Evolutionary conservation across 2,888 invertebrate genomes (phyloP), one percentile per base, ranked within the genome.

Genomic region (Ctena decussata): DNA sequence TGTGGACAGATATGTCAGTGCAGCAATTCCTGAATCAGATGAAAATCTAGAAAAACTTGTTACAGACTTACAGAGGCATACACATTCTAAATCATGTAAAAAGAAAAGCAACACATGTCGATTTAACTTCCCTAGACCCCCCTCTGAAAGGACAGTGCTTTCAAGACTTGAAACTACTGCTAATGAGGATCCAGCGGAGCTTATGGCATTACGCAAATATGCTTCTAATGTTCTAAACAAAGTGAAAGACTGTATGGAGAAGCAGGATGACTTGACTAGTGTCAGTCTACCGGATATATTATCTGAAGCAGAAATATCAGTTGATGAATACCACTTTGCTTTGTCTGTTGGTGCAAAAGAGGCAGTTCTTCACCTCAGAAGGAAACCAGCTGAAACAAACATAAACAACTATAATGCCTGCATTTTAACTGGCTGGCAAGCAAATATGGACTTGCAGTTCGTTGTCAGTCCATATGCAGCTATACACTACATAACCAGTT

Each of bases 71-170:
- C 79, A 79, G 27, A 53, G 6, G 27, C 79, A 79, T 60, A 37
- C 35, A 21, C 79, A 79, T 27, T 57, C 79, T 35, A 72, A 35
- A 12, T 24, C 79, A n/a, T 72, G 79, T 39, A 72, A 12, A 72
- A 87, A 87, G 35, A 53, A 49, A 75, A 71, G 78, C 49, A 82
- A 72, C 32, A 44, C 21, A 3, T 87, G 87, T 49, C 75, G 87
- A 70, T 87, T 87, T 39, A 49, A 65, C 35, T 87, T 85, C 44
- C 85, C 85, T 32, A 77, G 73, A 39, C 87, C 87, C 41, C 69
- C 82, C 39, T 75, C 78, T 41, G 32, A 30, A n/a, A 15, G 39
- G 18, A 87, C 85, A 39, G 75, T 85, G 53, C 53, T 87, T 30
- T 41, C 41, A 6, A 41, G 53, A 11, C 53, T n/a, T 53, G 53